Evolutionary conservation across 1,140 invertebrate species (phyloP).

Genomic region (Portunus trituberculatus): DNA sequence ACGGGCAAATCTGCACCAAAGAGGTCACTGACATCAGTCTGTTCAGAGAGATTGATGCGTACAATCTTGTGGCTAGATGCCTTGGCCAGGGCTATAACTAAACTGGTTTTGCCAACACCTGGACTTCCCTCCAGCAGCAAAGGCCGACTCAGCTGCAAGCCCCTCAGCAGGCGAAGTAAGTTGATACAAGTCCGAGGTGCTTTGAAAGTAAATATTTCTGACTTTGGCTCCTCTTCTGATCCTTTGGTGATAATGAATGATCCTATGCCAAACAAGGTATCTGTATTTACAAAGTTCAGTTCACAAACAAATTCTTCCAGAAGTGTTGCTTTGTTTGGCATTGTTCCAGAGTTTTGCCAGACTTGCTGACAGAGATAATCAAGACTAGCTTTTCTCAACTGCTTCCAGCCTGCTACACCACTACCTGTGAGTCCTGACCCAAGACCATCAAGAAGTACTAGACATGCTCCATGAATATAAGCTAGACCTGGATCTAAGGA

Average conservation of each 20-base stretch:
- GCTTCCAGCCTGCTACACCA: slow-evolving; percentile 68
- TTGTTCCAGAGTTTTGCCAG: slow-evolving; percentile 56
- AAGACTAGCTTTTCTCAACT: slow-evolving; percentile 70
- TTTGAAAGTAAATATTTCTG: slow-evolving; percentile 85
- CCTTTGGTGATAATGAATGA: slow-evolving; percentile 86
- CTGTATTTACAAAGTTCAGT: slow-evolving; percentile 68
- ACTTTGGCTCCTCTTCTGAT: slow-evolving; percentile 23
- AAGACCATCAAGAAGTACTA: slow-evolving; percentile 95
- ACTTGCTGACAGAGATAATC: slow-evolving; percentile 71
- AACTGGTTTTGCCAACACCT: slow-evolving; percentile 98
- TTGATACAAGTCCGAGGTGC: slow-evolving; percentile 93
- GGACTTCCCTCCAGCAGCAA: slow-evolving; percentile 98
- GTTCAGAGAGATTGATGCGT: slow-evolving; percentile 98
- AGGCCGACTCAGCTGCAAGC: slow-evolving; percentile 92
- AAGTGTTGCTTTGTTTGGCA: slow-evolving; percentile 59
- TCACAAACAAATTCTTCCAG: slow-evolving; percentile 59
- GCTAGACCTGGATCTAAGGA: slow-evolving; percentile 81
- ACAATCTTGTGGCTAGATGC: slow-evolving; percentile 90
- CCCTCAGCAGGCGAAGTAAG: slow-evolving; percentile 90
- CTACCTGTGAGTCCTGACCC: slow-evolving; percentile 82
- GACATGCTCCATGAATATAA: slow-evolving; percentile 92
- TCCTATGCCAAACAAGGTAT: slow-evolving; percentile 85
- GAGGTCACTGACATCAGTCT: slow-evolving; percentile 98
- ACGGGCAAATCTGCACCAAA: slow-evolving; percentile 99
- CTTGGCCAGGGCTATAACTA: slow-evolving; percentile 95